A percentile compares a stretch with the other conserved stretches of the same genome.
Evolutionary conservation across 2,113 vertebrate genomes (phyloP).

Genomic region (Meles meles): DNA sequence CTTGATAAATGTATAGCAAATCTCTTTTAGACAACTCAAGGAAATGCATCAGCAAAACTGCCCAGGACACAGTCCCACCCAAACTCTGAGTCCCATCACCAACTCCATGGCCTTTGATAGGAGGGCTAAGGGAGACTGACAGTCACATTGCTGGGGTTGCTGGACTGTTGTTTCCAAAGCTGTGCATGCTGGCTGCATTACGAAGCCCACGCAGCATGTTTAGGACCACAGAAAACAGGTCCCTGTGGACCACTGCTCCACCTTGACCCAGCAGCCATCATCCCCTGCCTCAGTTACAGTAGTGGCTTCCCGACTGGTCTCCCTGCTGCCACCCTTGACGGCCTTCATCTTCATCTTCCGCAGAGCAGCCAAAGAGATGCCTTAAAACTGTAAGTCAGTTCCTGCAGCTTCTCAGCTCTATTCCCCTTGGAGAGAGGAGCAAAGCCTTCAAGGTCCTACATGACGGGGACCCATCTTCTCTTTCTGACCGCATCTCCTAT

Average conservation of each 20-base stretch:
- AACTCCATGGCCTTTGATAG: neutral
- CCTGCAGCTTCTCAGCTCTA: neutral
- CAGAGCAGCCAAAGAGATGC: neutral
- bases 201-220: neutral
- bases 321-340: neutral
- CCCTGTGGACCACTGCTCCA: neutral
- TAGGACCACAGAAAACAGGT: neutral
- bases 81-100: neutral
- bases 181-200: neutral
- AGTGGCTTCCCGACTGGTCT: neutral
- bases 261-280: neutral
- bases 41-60: constrained; percentile 31
- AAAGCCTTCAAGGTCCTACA: neutral
- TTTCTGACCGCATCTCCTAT: neutral
- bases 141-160: neutral
- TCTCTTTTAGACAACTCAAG: constrained; percentile 52
- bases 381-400: neutral
- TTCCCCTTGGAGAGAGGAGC: neutral
- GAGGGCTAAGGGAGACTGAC: neutral
- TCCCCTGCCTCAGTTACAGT: neutral
- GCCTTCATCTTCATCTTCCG: neutral
- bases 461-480: neutral
- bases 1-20: constrained; percentile 51
- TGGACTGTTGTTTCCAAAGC: neutral
- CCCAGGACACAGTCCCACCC: neutral